These are phyloP conservation scores for Acridotheres tristis DNA, from an alignment of 2,797 vertebrate species.

Conservation along the genomic window DNA sequence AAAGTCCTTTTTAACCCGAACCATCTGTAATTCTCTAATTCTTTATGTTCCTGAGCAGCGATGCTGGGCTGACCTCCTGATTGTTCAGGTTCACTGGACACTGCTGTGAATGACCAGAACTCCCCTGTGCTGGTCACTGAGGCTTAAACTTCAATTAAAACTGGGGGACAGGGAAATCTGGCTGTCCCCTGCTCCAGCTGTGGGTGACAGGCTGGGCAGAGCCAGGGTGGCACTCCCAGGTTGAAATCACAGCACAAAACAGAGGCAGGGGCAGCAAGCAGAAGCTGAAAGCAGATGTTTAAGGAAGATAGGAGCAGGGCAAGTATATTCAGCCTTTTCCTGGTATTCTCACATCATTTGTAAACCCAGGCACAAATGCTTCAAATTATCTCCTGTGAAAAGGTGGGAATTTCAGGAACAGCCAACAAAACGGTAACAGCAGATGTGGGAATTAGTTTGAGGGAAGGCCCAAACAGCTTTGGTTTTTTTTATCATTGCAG, in stretches of 20 bases:
- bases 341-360: not conserved
- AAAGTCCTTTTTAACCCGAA: not conserved
- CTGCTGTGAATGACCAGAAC: not conserved
- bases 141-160: not conserved
- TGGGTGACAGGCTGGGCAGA: not conserved
- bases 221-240: fast-evolving
- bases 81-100: not conserved
- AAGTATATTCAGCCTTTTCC: not conserved
- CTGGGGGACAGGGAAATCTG: not conserved
- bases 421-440: not conserved
- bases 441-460: not conserved
- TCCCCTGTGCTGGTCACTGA: fast-evolving
- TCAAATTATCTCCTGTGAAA: not conserved
- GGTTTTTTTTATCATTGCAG: slow-evolving; percentile 66
- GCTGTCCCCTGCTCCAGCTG: not conserved
- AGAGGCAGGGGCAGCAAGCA: not conserved
- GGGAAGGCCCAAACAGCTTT: not conserved
- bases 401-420: not conserved
- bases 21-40: not conserved
- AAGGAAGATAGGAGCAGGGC: not conserved
- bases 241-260: not conserved
- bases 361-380: not conserved
- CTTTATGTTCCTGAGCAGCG: fast-evolving
- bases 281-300: not conserved
- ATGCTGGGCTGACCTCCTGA: not conserved